These are phyloP conservation scores for Craniophora ligustri DNA, from an alignment of 2,888 invertebrate genomes.

Conservation along the genomic window DNA sequence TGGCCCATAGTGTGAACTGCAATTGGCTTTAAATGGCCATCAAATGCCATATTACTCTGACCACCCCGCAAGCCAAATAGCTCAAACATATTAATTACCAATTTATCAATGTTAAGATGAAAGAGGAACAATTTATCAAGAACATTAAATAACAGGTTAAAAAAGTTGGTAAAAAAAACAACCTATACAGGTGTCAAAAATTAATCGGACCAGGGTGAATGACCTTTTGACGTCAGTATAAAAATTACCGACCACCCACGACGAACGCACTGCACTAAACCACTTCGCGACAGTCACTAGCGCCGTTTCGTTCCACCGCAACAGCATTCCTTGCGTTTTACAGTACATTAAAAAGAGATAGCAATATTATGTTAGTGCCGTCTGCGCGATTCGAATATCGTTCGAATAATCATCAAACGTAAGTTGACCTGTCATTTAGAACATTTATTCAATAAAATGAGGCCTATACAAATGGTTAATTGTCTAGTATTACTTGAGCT, in stretches of 20 bases:
- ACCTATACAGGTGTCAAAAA: conserved; percentile 72
- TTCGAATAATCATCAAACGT: conserved; percentile 51
- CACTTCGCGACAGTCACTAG: conserved; percentile 35
- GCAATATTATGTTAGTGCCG: conserved; percentile 8
- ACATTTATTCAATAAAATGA: conserved; percentile 45
- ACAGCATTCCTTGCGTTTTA: conserved; percentile 24
- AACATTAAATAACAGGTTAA: conserved; percentile 25
- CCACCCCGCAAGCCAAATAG: neutral
- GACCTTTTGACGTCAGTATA: conserved; percentile 82
- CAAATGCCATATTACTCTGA: neutral
- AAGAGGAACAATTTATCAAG: conserved; percentile 45
- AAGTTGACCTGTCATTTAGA: conserved; percentile 49
- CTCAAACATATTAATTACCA: conserved; percentile 43
- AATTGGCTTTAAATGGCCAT: neutral
- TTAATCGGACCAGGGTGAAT: conserved; percentile 72
- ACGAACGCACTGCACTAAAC: conserved; percentile 52
- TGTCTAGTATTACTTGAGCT: conserved; percentile 41
- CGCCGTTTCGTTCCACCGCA: conserved; percentile 24
- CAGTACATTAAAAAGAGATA: conserved; percentile 39
- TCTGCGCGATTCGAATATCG: conserved; percentile 44
- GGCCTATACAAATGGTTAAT: conserved; percentile 41
- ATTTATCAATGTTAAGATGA: conserved; percentile 41
- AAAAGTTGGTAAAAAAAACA: conserved; percentile 16
- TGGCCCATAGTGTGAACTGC: neutral
- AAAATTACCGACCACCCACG: conserved; percentile 85